A percentile compares a stretch with the other conserved stretches of the same genome.
phyloP scores from a whole-genome alignment of 2,797 vertebrate genomes.

The Micropoecilia bifurca region DNA sequence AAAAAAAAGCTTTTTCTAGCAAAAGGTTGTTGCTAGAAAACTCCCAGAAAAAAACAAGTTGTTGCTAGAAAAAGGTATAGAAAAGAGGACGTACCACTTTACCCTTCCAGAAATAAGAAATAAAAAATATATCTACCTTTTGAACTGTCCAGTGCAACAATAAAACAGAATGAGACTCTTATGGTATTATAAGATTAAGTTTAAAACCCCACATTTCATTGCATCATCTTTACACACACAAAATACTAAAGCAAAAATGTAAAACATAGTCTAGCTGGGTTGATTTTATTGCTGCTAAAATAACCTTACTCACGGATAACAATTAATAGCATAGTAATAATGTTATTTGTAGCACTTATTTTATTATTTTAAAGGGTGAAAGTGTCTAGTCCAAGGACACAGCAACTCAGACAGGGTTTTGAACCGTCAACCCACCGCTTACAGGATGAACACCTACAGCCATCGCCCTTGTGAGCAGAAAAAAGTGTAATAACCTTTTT shows the following conservation, averaged over 20 bases:
- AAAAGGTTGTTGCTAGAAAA: background rate
- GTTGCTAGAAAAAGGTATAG: too few relatives aligned
- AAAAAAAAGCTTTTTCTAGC: constrained; percentile 14
- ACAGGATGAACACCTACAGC: too few relatives aligned
- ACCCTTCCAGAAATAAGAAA: constrained; percentile 34
- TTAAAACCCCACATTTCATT: background rate
- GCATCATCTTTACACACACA: background rate
- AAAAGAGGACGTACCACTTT: constrained; percentile 24
- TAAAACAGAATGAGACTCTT: constrained; percentile 11
- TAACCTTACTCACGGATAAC: background rate
- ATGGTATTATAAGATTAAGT: background rate
- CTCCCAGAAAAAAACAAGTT: too few relatives aligned
- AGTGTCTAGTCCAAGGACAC: too few relatives aligned
- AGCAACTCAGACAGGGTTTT: too few relatives aligned
- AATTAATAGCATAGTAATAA: background rate
- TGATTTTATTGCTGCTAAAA: background rate
- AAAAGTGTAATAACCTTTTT: background rate
- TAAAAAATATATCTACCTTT: constrained; percentile 42
- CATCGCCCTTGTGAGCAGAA: background rate
- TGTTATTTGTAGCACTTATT: background rate
- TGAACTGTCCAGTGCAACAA: constrained; percentile 33
- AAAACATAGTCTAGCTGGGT: background rate
- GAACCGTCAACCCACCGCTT: too few relatives aligned
- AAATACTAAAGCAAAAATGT: background rate
- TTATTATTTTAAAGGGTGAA: background rate